These are phyloP conservation scores for Polypterus senegalus DNA, from an alignment of 2,113 vertebrate species.

Conservation along the genomic window DNA sequence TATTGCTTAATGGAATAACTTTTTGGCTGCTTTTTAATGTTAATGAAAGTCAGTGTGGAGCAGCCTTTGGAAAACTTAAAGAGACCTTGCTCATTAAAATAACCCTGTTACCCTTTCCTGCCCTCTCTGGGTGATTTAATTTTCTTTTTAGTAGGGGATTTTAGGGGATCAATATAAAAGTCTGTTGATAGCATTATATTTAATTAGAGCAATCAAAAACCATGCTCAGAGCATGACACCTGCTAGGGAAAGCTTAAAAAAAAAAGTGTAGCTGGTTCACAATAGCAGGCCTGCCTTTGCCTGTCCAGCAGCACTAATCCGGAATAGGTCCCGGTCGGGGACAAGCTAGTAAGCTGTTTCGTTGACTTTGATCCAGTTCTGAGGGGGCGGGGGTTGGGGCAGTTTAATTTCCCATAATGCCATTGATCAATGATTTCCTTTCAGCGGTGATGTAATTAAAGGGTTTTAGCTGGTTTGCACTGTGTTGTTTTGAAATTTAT, in stretches of 20 bases:
- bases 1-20: too few relatives aligned
- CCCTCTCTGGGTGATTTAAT: conserved; percentile 33
- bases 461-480: conserved; percentile 54
- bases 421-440: conserved; percentile 81
- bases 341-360: conserved; percentile 54
- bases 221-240: conserved; percentile 48
- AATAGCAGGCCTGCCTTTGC: conserved; percentile 22
- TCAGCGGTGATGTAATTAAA: conserved; percentile 81
- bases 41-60: conserved; percentile 25
- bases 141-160: conserved; percentile 39
- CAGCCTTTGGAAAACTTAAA: conserved; percentile 21
- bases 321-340: conserved; percentile 45
- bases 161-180: conserved; percentile 49
- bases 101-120: conserved; percentile 25
- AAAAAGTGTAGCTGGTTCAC: conserved; percentile 8
- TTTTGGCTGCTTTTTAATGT: conserved; percentile 10
- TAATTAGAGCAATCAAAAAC: conserved; percentile 64
- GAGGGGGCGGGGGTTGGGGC: conserved; percentile 33
- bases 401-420: conserved; percentile 73
- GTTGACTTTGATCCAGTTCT: conserved; percentile 70
- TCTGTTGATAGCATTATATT: conserved; percentile 58
- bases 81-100: conserved; percentile 31
- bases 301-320: conserved; percentile 48
- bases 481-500: conserved; percentile 58
- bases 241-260: conserved; percentile 48